Evolutionary conservation across 2,113 vertebrate genomes (phyloP).

Genomic region (Hiodon tergisus): DNA sequence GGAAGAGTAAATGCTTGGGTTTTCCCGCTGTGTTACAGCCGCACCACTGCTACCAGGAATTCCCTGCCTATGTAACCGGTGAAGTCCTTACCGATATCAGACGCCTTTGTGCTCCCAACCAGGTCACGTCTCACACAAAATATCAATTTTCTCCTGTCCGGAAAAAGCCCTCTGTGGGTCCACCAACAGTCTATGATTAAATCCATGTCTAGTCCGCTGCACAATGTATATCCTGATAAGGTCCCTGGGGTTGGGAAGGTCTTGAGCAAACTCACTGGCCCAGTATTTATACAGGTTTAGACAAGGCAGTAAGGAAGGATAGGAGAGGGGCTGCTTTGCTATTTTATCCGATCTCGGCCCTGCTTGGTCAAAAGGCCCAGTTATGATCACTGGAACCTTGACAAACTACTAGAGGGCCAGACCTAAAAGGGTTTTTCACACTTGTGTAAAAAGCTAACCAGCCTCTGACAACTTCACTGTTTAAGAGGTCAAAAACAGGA

Average conservation of each 20-base stretch:
- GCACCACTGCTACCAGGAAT: background rate
- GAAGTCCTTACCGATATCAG: slow-evolving; percentile 30
- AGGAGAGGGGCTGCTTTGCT: slow-evolving; percentile 28
- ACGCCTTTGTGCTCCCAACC: slow-evolving; percentile 29
- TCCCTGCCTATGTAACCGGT: no score
- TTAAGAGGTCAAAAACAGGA: background rate
- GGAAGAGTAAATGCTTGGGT: slow-evolving; percentile 13
- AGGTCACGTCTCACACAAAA: slow-evolving; percentile 3
- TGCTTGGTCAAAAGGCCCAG: background rate
- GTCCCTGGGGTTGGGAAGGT: slow-evolving; percentile 57
- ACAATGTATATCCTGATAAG: slow-evolving; percentile 32
- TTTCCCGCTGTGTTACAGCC: slow-evolving; percentile 26
- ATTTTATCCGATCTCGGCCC: background rate
- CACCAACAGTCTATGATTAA: slow-evolving; percentile 37
- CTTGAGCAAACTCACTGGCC: slow-evolving; percentile 44
- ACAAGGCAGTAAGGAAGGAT: slow-evolving; percentile 32
- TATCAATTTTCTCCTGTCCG: slow-evolving; percentile 24
- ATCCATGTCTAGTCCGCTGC: slow-evolving; percentile 26
- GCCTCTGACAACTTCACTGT: background rate
- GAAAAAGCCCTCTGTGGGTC: slow-evolving; percentile 35
- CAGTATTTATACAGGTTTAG: slow-evolving; percentile 36
- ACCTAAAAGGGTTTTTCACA: background rate
- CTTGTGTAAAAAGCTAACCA: background rate
- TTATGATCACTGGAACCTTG: slow-evolving; percentile 12
- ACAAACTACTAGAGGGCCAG: slow-evolving; percentile 1